phyloP scores from a whole-genome alignment of 2,888 invertebrate genomes.

The Ophioninae sp. region DNA sequence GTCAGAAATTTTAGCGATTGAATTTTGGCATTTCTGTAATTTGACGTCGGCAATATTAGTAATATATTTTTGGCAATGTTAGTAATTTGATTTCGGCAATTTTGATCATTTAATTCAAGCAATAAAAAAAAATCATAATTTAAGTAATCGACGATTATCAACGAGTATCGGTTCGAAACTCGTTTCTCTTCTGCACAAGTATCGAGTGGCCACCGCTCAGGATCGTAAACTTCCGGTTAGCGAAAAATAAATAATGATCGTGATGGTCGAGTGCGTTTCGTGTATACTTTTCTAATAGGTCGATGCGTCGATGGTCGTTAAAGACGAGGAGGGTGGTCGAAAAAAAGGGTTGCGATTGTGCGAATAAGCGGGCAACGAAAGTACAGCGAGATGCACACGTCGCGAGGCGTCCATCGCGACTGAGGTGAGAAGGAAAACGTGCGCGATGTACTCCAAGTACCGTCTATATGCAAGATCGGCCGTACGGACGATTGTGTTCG shows the following conservation, averaged over 20 bases:
- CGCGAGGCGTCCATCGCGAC: conserved; percentile 58
- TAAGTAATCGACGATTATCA: too few relatives aligned
- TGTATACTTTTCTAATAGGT: not conserved
- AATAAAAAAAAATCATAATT: too few relatives aligned
- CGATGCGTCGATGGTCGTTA: not conserved
- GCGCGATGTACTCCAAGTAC: conserved; percentile 1
- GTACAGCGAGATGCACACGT: conserved; percentile 33
- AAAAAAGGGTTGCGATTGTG: not conserved
- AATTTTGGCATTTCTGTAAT: too few relatives aligned
- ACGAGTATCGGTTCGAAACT: too few relatives aligned
- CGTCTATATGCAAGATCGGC: conserved; percentile 14
- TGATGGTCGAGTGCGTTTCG: not conserved
- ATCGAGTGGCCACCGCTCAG: too few relatives aligned
- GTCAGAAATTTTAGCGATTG: too few relatives aligned
- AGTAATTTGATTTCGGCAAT: too few relatives aligned
- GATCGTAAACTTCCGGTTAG: too few relatives aligned
- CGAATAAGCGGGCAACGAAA: not conserved
- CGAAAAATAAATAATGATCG: not conserved
- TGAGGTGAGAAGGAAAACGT: conserved; percentile 45
- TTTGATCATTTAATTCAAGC: too few relatives aligned
- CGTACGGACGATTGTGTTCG: conserved; percentile 13
- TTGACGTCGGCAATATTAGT: too few relatives aligned
- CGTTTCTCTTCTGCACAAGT: too few relatives aligned
- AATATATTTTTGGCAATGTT: too few relatives aligned
- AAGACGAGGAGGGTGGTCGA: not conserved